phyloP scores from a whole-genome alignment of 2,797 vertebrate genomes.

The Cephalopachus bancanus region DNA sequence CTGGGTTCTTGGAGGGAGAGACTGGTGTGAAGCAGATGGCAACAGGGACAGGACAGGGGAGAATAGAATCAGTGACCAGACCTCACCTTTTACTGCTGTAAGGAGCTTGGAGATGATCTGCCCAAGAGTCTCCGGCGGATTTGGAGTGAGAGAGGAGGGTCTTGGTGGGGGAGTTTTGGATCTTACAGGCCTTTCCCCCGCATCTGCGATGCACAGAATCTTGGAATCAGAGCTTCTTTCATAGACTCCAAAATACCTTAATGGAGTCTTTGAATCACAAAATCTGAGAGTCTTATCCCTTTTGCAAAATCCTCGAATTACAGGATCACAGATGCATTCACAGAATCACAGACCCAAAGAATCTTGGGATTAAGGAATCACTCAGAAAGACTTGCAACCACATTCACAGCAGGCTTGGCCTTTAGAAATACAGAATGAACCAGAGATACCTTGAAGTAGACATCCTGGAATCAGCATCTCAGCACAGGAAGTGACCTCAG shows the following conservation, averaged over 20 bases:
- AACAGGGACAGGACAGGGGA: neutral
- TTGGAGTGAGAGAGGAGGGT: neutral
- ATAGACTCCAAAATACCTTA: neutral
- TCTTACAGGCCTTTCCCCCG: neutral
- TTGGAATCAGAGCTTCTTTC: conserved; percentile 44
- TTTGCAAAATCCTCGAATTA: conserved; percentile 59
- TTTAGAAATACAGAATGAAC: neutral
- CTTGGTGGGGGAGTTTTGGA: neutral
- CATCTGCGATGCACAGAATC: neutral
- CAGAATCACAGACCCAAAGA: conserved; percentile 1
- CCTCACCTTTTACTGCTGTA: neutral
- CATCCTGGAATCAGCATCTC: neutral
- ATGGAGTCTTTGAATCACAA: conserved; percentile 5
- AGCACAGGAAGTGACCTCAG: neutral
- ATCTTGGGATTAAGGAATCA: neutral
- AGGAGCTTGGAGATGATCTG: neutral
- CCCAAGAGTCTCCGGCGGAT: fast-evolving
- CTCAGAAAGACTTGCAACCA: neutral
- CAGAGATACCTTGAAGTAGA: neutral
- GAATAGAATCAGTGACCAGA: fast-evolving
- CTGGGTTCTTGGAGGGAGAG: neutral
- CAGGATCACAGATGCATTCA: conserved; percentile 37
- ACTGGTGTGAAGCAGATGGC: neutral
- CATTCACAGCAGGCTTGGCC: neutral
- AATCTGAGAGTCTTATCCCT: conserved; percentile 53